Evolutionary conservation across 2,888 invertebrate species (phyloP), one percentile per base, ranked within the genome.

Genomic region (Himalopsyche kuldschensis): DNA sequence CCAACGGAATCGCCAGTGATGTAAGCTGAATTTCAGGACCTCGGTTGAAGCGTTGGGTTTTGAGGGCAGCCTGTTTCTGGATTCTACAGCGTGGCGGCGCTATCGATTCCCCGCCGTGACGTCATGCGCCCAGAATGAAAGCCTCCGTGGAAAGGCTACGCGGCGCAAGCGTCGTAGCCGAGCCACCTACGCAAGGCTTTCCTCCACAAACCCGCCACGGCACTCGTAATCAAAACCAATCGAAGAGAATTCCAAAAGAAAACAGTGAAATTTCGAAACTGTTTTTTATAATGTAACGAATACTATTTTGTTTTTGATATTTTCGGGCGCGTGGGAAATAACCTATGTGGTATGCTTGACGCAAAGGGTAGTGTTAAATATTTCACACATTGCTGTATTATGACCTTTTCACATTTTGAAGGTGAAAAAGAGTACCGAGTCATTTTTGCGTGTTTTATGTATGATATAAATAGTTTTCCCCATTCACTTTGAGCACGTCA

Each of bases 71-170:
- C 24, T 55, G 55, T 55, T 55, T 55, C 55, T 55, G 24, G 55
- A 20, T 55, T 55, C 55, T n/a, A 55, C 55, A 55, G 55, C n/a
- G 55, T 78, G 83, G 80, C 30, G 83, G 76, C 77, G 80, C 83
- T 83, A 83, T 83, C 83, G 83, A 83, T 83, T 78, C 77, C n/a
- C 27, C 46, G 41, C 63, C 32, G 79, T 83, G 83, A 83, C 83
- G 83, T 83, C 78, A 81, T 80, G 78, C 75, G 80, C 83, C 48
- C 80, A 77, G 41, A 75, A 75, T 79, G 79, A 82, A 81, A 76
- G 35, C 63, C 35, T 41, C 27, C 10, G 31, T 11, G 31, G n/a
- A 75, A 55, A 80, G 24, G 76, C 75, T 75, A 75, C 31, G 31
- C 35, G 30, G 77, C 69, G 83, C 79, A 75, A 10, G 83, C 83